A percentile compares a stretch with the other conserved stretches of the same genome.
Evolutionary conservation across 1,140 invertebrate genomes (phyloP).

Genomic region (Atta colombica): DNA sequence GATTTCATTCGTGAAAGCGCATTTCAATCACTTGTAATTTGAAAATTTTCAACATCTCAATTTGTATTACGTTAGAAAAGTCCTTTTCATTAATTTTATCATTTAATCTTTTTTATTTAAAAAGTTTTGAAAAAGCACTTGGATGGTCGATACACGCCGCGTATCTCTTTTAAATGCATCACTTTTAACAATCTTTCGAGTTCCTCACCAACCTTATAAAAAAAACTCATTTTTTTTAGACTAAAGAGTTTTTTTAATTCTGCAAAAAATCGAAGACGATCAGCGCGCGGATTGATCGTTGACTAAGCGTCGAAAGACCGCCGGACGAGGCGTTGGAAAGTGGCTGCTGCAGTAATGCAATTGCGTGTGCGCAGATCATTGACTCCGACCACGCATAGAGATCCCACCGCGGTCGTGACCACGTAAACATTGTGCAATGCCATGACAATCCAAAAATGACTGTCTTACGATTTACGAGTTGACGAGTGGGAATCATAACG

Average conservation of each 20-base stretch:
- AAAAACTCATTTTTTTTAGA: neutral
- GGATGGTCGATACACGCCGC: neutral
- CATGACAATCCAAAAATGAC: conserved; percentile 7
- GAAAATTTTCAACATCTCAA: neutral
- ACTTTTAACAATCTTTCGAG: neutral
- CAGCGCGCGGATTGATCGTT: conserved; percentile 22
- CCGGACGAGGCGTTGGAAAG: conserved; percentile 80
- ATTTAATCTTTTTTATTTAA: neutral
- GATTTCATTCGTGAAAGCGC: neutral
- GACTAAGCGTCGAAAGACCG: conserved; percentile 47
- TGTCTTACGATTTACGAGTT: neutral
- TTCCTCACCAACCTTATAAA: too few relatives aligned
- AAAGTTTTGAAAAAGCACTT: neutral
- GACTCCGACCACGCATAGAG: conserved; percentile 78
- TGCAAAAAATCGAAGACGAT: conserved; percentile 13
- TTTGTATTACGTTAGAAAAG: neutral
- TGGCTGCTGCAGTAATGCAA: conserved; percentile 73
- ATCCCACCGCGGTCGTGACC: conserved; percentile 60
- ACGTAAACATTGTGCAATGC: conserved; percentile 71
- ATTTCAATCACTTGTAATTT: conserved; percentile 6
- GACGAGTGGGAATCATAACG: neutral
- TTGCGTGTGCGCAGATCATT: conserved; percentile 81
- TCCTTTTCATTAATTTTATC: neutral
- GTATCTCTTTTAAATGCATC: neutral
- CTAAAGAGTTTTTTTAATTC: neutral